These are phyloP conservation scores for Chanos chanos DNA, from an alignment of 2,797 vertebrate species.

Conservation along the genomic window DNA sequence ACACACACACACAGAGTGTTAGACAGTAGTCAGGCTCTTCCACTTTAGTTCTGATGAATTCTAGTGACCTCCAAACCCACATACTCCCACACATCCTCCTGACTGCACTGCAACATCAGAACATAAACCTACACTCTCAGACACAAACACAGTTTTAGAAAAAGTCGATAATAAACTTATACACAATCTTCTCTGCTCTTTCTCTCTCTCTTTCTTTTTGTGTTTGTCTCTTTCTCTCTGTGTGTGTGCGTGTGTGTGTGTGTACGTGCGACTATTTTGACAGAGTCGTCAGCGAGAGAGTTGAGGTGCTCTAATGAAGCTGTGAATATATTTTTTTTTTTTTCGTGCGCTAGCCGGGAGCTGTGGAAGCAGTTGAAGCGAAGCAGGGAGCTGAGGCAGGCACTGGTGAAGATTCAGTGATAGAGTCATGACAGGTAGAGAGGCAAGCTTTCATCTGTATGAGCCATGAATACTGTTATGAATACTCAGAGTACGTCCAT, in stretches of 20 bases:
- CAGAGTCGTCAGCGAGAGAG: constrained; percentile 4
- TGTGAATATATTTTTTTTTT: background rate
- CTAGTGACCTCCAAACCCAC: background rate
- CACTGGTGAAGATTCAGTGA: constrained; percentile 33
- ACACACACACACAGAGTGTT: background rate
- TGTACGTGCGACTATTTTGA: constrained; percentile 14
- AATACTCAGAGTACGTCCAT: constrained; percentile 4
- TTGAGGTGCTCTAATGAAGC: constrained; percentile 17
- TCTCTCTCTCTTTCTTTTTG: no score
- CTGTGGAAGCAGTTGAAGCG: constrained; percentile 18
- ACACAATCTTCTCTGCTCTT: no score
- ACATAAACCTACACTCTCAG: background rate
- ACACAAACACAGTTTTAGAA: background rate
- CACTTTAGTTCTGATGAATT: background rate
- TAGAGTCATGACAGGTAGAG: constrained; percentile 21
- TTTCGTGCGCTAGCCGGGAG: constrained; percentile 6
- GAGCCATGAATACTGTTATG: constrained; percentile 10
- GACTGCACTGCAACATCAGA: background rate
- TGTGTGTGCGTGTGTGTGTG: no score
- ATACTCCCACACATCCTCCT: background rate
- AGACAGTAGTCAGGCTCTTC: background rate
- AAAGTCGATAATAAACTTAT: background rate
- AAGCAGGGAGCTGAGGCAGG: no score
- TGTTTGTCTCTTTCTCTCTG: no score
- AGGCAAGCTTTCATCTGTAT: constrained; percentile 22